phyloP scores from a whole-genome alignment of 1,140 invertebrate genomes.

The Episyrphus balteatus region DNA sequence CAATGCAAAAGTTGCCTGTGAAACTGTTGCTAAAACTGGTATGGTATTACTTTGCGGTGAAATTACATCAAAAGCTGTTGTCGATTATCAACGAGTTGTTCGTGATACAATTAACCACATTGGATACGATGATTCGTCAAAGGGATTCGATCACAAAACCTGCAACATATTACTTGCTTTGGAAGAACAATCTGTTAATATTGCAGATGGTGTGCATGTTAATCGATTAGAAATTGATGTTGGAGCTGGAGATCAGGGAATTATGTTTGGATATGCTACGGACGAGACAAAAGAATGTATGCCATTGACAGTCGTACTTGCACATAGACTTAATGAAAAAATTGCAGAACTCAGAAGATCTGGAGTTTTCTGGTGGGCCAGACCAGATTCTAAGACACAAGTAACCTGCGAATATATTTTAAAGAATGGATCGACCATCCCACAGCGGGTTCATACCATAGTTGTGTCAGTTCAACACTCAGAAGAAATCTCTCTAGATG shows the following conservation, averaged over 20 bases:
- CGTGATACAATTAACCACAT: constrained; percentile 91
- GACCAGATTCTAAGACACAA: constrained; percentile 94
- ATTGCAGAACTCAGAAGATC: constrained; percentile 79
- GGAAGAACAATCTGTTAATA: constrained; percentile 92
- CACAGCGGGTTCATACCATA: constrained; percentile 83
- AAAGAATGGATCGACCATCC: constrained; percentile 71
- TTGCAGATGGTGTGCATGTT: constrained; percentile 82
- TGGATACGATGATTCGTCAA: constrained; percentile 89
- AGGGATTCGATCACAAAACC: constrained; percentile 97
- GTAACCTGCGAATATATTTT: constrained; percentile 70
- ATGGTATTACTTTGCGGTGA: constrained; percentile 71
- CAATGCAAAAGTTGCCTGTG: constrained; percentile 92
- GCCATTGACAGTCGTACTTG: constrained; percentile 85
- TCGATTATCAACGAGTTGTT: constrained; percentile 91
- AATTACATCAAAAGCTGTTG: constrained; percentile 75
- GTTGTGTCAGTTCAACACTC: constrained; percentile 92
- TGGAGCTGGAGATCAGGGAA: constrained; percentile 87
- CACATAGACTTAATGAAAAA: constrained; percentile 83
- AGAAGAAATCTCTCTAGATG: constrained; percentile 73
- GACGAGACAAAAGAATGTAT: constrained; percentile 96
- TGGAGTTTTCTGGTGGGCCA: constrained; percentile 82
- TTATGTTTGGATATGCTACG: constrained; percentile 87
- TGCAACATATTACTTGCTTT: constrained; percentile 90
- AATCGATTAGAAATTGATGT: constrained; percentile 76
- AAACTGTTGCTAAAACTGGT: constrained; percentile 68